These are phyloP conservation scores for Xiphophorus maculatus DNA, from an alignment of 2,113 vertebrate genomes.

Conservation along the genomic window DNA sequence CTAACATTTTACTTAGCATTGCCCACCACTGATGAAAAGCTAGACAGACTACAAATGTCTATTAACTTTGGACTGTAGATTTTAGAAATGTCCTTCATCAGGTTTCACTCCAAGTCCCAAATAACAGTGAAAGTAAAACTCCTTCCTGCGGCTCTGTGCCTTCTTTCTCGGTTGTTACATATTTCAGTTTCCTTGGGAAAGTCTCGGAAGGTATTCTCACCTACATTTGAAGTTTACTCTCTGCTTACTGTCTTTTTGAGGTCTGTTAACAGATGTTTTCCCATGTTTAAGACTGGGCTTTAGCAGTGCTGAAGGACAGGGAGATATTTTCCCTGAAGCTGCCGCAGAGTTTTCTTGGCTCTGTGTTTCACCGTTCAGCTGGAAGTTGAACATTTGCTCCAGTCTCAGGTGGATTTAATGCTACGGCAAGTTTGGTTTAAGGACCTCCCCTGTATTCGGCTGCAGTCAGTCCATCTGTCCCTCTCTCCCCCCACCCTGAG, in stretches of 20 bases:
- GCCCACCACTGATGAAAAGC: too few relatives aligned
- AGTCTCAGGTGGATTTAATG: neutral
- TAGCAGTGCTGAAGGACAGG: neutral
- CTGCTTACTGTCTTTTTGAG: neutral
- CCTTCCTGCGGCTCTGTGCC: neutral
- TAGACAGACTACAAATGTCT: too few relatives aligned
- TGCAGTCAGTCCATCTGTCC: neutral
- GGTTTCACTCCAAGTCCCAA: neutral
- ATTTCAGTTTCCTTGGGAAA: neutral
- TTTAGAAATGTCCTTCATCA: neutral
- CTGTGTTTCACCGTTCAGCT: neutral
- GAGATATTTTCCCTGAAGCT: conserved; percentile 3
- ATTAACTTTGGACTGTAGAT: neutral
- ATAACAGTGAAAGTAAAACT: neutral
- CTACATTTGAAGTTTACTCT: neutral
- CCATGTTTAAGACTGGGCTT: neutral
- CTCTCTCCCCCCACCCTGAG: too few relatives aligned
- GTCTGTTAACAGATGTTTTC: conserved; percentile 12
- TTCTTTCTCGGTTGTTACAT: neutral
- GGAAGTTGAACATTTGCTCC: neutral
- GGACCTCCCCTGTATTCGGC: neutral
- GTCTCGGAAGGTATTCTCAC: conserved; percentile 6
- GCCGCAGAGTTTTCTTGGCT: neutral
- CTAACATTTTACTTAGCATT: too few relatives aligned
- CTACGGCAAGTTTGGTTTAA: neutral